A percentile compares a stretch with the other conserved stretches of the same genome.
Conservation (phyloP, 2,888 invertebrate species). For the Zygothrica quintamaculata region DNA sequence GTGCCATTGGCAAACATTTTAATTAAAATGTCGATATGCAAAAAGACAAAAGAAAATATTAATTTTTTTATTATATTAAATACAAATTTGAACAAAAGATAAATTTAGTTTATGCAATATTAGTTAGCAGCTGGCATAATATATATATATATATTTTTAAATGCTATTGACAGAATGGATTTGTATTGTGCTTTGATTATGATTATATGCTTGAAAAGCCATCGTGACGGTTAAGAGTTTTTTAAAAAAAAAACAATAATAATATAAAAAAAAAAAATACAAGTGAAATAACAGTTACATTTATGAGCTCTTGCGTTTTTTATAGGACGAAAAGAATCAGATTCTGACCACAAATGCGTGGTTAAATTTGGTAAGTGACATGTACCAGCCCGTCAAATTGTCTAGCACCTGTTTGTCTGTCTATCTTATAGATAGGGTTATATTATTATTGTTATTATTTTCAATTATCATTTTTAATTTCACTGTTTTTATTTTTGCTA, state of each 20-base stretch:
- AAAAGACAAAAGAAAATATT: too few relatives aligned
- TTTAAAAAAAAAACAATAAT: slow-evolving; percentile 25
- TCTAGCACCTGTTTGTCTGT: slow-evolving; percentile 65
- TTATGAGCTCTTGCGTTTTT: slow-evolving; percentile 84
- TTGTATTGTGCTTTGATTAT: too few relatives aligned
- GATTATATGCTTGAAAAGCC: not conserved
- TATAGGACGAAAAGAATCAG: slow-evolving; percentile 99
- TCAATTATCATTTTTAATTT: not conserved
- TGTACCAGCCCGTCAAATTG: slow-evolving; percentile 83
- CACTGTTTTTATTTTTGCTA: not conserved
- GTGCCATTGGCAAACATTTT: slow-evolving; percentile 3
- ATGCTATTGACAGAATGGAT: not conserved
- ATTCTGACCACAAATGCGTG: slow-evolving; percentile 99
- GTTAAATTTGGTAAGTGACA: slow-evolving; percentile 98
- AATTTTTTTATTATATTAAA: not conserved
- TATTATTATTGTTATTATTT: too few relatives aligned
- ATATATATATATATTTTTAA: not conserved
- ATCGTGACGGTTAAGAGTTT: slow-evolving; percentile 44
- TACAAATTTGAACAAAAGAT: not conserved
- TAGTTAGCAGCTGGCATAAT: not conserved
- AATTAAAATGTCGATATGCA: not conserved
- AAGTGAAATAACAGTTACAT: slow-evolving; percentile 42
- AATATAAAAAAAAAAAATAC: slow-evolving; percentile 15
- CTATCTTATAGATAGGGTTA: slow-evolving; percentile 37
- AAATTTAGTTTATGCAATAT: too few relatives aligned